Evolutionary conservation across 2,113 vertebrate genomes (phyloP).

Genomic region (Semicossyphus pulcher): DNA sequence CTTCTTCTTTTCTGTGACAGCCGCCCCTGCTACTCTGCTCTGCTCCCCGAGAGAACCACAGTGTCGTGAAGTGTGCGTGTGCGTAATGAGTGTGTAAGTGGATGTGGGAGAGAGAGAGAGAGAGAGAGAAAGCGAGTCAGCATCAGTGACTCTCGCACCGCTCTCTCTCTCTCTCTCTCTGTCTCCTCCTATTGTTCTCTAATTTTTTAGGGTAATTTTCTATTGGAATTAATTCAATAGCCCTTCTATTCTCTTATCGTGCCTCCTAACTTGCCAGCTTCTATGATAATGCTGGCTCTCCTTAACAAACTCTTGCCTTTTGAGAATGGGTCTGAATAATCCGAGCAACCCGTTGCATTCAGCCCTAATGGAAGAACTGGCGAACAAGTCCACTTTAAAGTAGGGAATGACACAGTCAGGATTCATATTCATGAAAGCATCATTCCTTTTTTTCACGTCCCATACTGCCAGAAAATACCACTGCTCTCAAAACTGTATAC

Average conservation of each 20-base stretch:
- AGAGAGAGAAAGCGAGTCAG: constrained; percentile 19
- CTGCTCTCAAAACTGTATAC: neutral
- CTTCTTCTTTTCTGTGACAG: constrained; percentile 23
- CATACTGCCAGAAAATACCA: neutral
- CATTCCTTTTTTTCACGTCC: neutral
- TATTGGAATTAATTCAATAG: constrained; percentile 50
- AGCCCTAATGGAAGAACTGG: constrained; percentile 16
- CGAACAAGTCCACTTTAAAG: constrained; percentile 1
- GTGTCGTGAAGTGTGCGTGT: constrained; percentile 24
- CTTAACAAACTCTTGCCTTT: constrained; percentile 27
- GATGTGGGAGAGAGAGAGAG: constrained; percentile 34
- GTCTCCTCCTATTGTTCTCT: constrained; percentile 13
- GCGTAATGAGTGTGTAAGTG: constrained; percentile 25
- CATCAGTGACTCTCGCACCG: constrained; percentile 5
- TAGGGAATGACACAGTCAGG: neutral
- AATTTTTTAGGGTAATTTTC: constrained; percentile 40
- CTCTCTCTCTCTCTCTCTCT: constrained; percentile 25
- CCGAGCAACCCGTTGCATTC: constrained; percentile 31
- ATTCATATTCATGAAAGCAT: neutral
- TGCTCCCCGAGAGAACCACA: constrained; percentile 37
- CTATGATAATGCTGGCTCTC: neutral
- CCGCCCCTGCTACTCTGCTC: constrained; percentile 20
- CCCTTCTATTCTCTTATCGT: constrained; percentile 32
- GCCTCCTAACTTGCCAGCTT: constrained; percentile 27
- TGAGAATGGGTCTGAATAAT: constrained; percentile 14